Percentiles rank a stretch among this genome's conserved stretches.
These are phyloP conservation scores for Notarius lentiginosus DNA, from an alignment of 2,113 vertebrate genomes.

Conservation along the genomic window DNA sequence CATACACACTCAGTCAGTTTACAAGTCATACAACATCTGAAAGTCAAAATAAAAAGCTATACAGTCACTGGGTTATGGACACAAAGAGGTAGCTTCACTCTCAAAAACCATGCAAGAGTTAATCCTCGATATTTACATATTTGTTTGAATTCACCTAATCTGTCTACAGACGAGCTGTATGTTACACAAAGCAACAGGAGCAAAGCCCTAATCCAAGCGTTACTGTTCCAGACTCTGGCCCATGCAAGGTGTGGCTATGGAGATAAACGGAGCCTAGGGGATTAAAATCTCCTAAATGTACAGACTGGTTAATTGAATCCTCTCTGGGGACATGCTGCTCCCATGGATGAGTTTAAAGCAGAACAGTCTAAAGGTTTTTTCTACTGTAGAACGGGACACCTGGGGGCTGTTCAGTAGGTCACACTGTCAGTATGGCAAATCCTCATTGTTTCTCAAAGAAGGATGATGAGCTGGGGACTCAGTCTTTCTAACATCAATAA, in stretches of 20 bases:
- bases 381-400: constrained; percentile 24
- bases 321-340: constrained; percentile 51
- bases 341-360: constrained; percentile 7
- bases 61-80: constrained; percentile 12
- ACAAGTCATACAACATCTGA: constrained; percentile 28
- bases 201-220: constrained; percentile 52
- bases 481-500: constrained; percentile 33
- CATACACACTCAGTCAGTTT: background rate
- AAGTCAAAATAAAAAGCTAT: constrained; percentile 29
- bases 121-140: constrained; percentile 48
- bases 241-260: constrained; percentile 61
- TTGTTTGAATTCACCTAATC: constrained; percentile 53
- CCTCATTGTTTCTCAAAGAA: constrained; percentile 62
- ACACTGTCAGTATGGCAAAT: constrained; percentile 58
- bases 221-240: constrained; percentile 55
- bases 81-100: constrained; percentile 16
- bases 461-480: constrained; percentile 71
- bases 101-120: constrained; percentile 35
- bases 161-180: constrained; percentile 48
- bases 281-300: constrained; percentile 71
- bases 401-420: constrained; percentile 53
- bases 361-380: constrained; percentile 31
- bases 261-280: constrained; percentile 67
- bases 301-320: constrained; percentile 72
- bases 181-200: constrained; percentile 54